Evolutionary conservation across 2,797 vertebrate genomes (phyloP).

Genomic region (Protosalanx chinensis): DNA sequence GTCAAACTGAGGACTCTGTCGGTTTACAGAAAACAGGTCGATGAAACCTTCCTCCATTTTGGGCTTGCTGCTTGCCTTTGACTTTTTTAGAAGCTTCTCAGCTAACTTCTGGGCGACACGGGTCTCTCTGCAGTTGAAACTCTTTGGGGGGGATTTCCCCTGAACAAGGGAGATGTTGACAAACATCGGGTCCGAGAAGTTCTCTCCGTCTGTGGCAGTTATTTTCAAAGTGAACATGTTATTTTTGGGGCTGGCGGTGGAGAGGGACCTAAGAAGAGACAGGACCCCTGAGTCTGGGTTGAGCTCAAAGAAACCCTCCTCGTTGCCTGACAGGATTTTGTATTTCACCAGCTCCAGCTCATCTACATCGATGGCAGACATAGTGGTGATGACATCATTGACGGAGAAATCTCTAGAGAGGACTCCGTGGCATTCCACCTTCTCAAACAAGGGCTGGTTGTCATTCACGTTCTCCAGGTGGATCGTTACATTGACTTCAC

Average conservation of each 20-base stretch:
- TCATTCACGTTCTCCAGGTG: slow-evolving; percentile 91
- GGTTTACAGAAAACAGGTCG: slow-evolving; percentile 92
- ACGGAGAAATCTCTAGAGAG: slow-evolving; percentile 88
- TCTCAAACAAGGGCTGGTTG: slow-evolving; percentile 95
- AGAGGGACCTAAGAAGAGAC: slow-evolving; percentile 80
- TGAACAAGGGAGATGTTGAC: slow-evolving; percentile 90
- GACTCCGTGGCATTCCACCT: slow-evolving; percentile 88
- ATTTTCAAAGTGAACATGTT: slow-evolving; percentile 86
- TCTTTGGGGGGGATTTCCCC: slow-evolving; percentile 83
- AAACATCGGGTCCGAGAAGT: slow-evolving; percentile 92
- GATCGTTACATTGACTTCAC: slow-evolving; percentile 91
- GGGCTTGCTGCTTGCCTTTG: slow-evolving; percentile 84
- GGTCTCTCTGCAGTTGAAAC: slow-evolving; percentile 91
- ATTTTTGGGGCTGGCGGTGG: slow-evolving; percentile 80
- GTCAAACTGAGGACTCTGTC: slow-evolving; percentile 91
- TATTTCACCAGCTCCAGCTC: slow-evolving; percentile 95
- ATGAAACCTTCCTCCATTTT: slow-evolving; percentile 91
- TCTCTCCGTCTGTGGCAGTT: slow-evolving; percentile 94
- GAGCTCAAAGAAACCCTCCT: slow-evolving; percentile 87
- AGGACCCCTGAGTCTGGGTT: slow-evolving; percentile 95
- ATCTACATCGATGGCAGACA: slow-evolving; percentile 95
- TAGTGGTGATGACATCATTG: slow-evolving; percentile 87
- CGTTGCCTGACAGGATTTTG: slow-evolving; percentile 94
- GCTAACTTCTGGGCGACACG: slow-evolving; percentile 91
- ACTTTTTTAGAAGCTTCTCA: slow-evolving; percentile 93